Percentiles rank a stretch among this genome's conserved stretches.
Conservation (phyloP, 2,888 invertebrate species). For the Drosophila quinaria region DNA sequence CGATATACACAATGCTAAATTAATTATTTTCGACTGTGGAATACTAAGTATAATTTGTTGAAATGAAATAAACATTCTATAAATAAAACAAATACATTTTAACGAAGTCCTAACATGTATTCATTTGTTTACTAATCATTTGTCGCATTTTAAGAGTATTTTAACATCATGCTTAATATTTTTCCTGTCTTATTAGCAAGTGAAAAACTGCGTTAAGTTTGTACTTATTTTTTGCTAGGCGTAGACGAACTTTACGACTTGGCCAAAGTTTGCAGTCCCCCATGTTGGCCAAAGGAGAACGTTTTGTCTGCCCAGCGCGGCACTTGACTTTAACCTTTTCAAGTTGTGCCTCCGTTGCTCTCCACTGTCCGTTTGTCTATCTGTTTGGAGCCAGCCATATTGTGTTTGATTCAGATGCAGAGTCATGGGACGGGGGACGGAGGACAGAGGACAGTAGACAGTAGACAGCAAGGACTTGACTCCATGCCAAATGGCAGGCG, state of each 20-base stretch:
- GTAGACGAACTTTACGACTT: conserved; percentile 67
- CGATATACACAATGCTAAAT: no score
- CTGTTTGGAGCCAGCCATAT: conserved; percentile 40
- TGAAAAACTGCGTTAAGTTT: conserved; percentile 20
- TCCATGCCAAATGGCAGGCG: conserved; percentile 42
- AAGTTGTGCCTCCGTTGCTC: conserved; percentile 42
- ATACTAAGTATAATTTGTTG: no score
- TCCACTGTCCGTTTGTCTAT: conserved; percentile 2
- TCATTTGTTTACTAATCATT: no score
- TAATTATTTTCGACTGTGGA: no score
- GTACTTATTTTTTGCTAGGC: conserved; percentile 40
- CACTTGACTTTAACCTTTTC: conserved; percentile 64
- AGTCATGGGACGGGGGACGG: conserved; percentile 6
- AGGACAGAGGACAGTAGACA: conserved; percentile 13
- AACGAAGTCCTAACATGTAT: no score
- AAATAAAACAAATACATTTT: no score
- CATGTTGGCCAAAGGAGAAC: background rate
- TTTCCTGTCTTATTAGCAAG: conserved; percentile 23
- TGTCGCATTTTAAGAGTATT: conserved; percentile 17
- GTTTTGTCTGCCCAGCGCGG: conserved; percentile 45
- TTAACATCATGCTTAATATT: background rate
- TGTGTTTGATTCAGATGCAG: conserved; percentile 48
- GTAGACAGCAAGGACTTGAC: conserved; percentile 40
- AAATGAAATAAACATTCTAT: no score
- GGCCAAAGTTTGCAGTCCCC: conserved; percentile 45